These are phyloP conservation scores for honey bee (Apis mellifera) DNA, from an alignment of 1,140 invertebrate genomes.

Conservation along the genomic window DNA sequence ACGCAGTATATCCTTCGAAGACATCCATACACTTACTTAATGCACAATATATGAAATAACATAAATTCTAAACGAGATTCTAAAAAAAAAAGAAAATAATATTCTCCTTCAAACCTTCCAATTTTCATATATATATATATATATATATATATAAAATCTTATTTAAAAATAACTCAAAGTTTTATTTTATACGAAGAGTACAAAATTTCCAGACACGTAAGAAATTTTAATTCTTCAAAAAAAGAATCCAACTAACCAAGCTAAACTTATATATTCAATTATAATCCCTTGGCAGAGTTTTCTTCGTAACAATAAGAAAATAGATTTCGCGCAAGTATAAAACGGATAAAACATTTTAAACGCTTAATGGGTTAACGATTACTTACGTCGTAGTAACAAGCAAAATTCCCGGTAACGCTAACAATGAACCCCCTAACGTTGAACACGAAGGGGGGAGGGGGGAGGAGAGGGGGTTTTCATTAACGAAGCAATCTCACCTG, in stretches of 20 bases:
- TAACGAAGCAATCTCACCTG: not conserved
- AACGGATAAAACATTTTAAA: not conserved
- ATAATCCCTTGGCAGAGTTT: too few species aligned
- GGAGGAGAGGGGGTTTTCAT: conserved; percentile 13
- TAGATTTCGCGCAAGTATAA: too few species aligned
- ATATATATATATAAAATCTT: too few species aligned
- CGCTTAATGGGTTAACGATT: conserved; percentile 17
- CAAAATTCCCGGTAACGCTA: conserved; percentile 1
- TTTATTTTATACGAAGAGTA: too few species aligned
- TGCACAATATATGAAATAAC: not conserved
- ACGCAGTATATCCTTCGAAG: not conserved
- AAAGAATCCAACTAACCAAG: too few species aligned
- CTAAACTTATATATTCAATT: too few species aligned
- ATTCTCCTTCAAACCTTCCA: too few species aligned
- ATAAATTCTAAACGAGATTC: not conserved
- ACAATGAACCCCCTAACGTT: conserved; percentile 9
- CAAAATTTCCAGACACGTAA: too few species aligned
- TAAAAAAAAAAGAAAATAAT: not conserved
- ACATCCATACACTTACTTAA: not conserved
- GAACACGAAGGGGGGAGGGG: not conserved
- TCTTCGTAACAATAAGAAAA: too few species aligned
- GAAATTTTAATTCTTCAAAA: too few species aligned
- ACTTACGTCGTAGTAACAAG: conserved; percentile 4
- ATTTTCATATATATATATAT: too few species aligned
- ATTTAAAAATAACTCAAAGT: too few species aligned